A percentile compares a stretch with the other conserved stretches of the same genome.
Evolutionary conservation across 2,113 vertebrate genomes (phyloP).

Genomic region (Pluvianellus socialis): DNA sequence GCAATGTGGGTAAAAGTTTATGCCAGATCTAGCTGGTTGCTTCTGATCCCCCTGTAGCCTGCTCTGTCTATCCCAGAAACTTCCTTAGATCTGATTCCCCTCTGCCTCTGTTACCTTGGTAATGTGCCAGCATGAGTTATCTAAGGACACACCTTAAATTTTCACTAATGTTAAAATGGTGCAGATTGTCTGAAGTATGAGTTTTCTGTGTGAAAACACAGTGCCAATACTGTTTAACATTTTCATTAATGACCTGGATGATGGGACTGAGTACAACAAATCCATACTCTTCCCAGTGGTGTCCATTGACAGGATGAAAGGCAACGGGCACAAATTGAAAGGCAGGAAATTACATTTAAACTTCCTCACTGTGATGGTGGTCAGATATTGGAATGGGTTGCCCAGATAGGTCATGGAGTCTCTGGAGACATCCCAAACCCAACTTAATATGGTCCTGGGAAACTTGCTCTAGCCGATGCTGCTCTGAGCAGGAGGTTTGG

Average conservation of each 20-base stretch:
- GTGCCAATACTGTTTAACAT: neutral
- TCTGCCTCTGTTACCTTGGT: neutral
- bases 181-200: neutral
- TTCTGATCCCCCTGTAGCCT: slow-evolving; percentile 1
- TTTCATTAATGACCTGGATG: neutral
- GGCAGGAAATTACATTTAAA: neutral
- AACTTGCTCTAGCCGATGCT: neutral
- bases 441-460: neutral
- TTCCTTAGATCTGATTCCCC: neutral
- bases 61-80: neutral
- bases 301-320: neutral
- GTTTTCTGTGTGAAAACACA: neutral
- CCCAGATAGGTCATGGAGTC: neutral
- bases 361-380: neutral
- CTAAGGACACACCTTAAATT: neutral
- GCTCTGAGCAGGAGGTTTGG: neutral
- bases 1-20: neutral
- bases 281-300: neutral
- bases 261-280: neutral
- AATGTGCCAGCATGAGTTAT: neutral
- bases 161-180: neutral
- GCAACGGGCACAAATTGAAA: neutral
- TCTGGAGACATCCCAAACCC: neutral
- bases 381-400: neutral
- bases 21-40: neutral